phyloP scores from a whole-genome alignment of 1,140 invertebrate species.

The Bombus sylvicola region DNA sequence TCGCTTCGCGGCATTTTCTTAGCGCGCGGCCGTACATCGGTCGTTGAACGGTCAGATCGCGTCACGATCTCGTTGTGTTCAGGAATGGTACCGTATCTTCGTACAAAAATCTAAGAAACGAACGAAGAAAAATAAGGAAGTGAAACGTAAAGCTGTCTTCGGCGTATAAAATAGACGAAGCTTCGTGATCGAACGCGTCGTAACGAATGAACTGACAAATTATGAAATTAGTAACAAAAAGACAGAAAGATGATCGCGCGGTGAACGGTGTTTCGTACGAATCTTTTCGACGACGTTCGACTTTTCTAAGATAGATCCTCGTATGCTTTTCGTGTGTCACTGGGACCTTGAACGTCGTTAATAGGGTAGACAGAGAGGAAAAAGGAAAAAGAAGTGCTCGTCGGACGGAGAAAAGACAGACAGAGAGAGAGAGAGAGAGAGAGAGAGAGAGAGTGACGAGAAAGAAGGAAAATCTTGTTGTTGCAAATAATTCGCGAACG shows the following conservation, averaged over 20 bases:
- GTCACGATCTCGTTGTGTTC: constrained; percentile 35
- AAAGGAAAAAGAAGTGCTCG: neutral
- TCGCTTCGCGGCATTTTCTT: constrained; percentile 71
- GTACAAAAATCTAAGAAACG: neutral
- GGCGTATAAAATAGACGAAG: too few relatives aligned
- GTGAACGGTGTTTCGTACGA: neutral
- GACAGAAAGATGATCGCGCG: neutral
- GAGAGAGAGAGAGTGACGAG: neutral
- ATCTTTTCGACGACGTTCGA: neutral
- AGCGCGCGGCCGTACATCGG: constrained; percentile 59
- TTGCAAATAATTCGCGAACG: constrained; percentile 28
- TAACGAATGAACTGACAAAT: neutral
- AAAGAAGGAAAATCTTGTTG: neutral
- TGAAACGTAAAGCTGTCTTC: neutral
- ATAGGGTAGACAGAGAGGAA: neutral
- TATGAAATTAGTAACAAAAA: neutral
- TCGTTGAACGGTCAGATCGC: constrained; percentile 47
- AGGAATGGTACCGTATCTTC: neutral
- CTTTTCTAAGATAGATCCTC: constrained; percentile 3
- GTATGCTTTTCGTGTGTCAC: neutral
- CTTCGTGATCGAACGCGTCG: neutral
- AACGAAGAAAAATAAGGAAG: too few relatives aligned
- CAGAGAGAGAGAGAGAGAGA: neutral
- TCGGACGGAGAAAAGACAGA: neutral
- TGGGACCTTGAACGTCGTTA: neutral